These are phyloP conservation scores for Ciconia boyciana DNA, from an alignment of 2,113 vertebrate species.

Conservation along the genomic window DNA sequence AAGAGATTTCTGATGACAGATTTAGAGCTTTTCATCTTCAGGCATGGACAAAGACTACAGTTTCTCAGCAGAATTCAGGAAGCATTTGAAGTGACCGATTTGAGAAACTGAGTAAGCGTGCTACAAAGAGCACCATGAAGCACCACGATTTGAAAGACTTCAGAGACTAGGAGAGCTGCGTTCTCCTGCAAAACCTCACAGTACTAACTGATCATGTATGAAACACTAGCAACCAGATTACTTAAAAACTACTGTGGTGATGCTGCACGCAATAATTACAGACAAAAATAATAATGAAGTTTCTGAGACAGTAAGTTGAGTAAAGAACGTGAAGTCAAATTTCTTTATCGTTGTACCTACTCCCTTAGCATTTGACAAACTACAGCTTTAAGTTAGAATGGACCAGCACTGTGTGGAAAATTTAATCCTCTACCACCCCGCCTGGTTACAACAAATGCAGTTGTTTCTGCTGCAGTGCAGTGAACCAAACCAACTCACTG, in stretches of 20 bases:
- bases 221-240: background rate
- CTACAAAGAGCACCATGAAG: background rate
- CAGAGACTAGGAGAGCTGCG: background rate
- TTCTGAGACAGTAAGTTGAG: background rate
- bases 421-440: background rate
- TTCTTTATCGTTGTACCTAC: background rate
- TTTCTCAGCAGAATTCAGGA: background rate
- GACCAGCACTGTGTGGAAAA: background rate
- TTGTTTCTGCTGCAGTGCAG: background rate
- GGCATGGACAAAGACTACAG: background rate
- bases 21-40: background rate
- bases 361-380: background rate
- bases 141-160: background rate
- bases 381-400: background rate
- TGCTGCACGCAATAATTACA: background rate
- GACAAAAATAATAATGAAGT: background rate
- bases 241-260: background rate
- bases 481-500: background rate
- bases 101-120: background rate
- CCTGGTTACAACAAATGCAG: background rate
- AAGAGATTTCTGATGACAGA: background rate
- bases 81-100: background rate
- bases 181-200: background rate
- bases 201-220: background rate
- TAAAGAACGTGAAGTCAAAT: background rate